Evolutionary conservation across 2,113 vertebrate genomes (phyloP).

Genomic region (Lepus europaeus): DNA sequence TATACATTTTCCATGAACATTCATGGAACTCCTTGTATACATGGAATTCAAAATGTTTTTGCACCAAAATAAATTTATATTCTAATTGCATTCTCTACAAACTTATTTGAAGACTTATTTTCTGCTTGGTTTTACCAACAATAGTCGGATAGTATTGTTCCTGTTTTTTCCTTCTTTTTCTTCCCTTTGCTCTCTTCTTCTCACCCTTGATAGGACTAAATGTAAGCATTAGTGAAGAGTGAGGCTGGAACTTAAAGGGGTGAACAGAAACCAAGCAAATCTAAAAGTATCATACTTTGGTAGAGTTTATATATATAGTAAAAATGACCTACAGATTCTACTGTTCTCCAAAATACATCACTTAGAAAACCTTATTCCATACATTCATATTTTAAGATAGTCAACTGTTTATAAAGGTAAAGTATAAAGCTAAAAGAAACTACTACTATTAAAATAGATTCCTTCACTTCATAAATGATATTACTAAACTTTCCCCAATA

Average conservation of each 20-base stretch:
- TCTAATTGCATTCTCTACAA: no score
- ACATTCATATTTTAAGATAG: background rate
- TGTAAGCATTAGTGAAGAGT: background rate
- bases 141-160: background rate
- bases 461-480: background rate
- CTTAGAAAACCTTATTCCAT: background rate
- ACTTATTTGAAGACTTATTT: background rate
- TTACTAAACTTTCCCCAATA: background rate
- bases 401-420: background rate
- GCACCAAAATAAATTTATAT: no score
- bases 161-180: background rate
- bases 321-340: background rate
- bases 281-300: background rate
- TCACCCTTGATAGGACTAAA: background rate
- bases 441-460: background rate
- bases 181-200: no score
- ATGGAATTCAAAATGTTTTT: no score
- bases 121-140: constrained; percentile 7
- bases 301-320: background rate
- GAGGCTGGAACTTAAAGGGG: background rate
- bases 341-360: constrained; percentile 1
- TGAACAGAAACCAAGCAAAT: background rate
- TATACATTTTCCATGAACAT: no score
- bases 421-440: background rate
- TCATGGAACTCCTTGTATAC: no score